Evolutionary conservation across 2,113 vertebrate genomes (phyloP).

Genomic region (Pimephales promelas): DNA sequence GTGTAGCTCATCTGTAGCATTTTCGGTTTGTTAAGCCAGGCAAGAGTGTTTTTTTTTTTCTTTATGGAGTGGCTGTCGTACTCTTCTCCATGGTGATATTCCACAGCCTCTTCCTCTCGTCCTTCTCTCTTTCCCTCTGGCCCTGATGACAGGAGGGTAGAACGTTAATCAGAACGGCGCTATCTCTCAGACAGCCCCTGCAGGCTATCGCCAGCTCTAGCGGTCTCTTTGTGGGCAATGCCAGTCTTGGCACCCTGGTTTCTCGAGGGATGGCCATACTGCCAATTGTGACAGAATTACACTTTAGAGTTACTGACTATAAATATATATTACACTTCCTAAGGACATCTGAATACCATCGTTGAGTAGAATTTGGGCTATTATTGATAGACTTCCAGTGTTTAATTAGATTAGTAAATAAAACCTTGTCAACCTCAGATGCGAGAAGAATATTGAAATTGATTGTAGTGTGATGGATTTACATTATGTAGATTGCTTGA

Average conservation of each 20-base stretch:
- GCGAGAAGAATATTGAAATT: conserved; percentile 23
- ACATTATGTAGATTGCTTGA: conserved; percentile 31
- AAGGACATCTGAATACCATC: background rate
- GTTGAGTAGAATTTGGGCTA: conserved; percentile 13
- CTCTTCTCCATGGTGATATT: conserved; percentile 59
- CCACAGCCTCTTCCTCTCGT: conserved; percentile 50
- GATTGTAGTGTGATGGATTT: conserved; percentile 44
- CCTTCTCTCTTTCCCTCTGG: conserved; percentile 64
- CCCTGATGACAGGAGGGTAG: conserved; percentile 69
- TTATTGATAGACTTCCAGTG: conserved; percentile 43
- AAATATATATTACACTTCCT: conserved; percentile 35
- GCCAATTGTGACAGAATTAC: conserved; percentile 37
- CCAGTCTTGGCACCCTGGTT: conserved; percentile 66
- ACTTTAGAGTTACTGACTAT: conserved; percentile 25
- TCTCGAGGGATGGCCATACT: conserved; percentile 48
- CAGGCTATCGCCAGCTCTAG: conserved; percentile 66
- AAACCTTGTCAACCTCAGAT: conserved; percentile 33
- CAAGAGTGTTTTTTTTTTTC: conserved; percentile 22
- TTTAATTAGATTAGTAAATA: conserved; percentile 49
- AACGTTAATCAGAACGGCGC: conserved; percentile 71
- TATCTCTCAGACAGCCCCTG: conserved; percentile 73
- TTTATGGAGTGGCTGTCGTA: conserved; percentile 50
- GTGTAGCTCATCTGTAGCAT: background rate
- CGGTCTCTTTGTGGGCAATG: conserved; percentile 61
- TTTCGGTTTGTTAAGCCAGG: conserved; percentile 36